phyloP scores from a whole-genome alignment of 2,797 vertebrate species.

The Molothrus aeneus region DNA sequence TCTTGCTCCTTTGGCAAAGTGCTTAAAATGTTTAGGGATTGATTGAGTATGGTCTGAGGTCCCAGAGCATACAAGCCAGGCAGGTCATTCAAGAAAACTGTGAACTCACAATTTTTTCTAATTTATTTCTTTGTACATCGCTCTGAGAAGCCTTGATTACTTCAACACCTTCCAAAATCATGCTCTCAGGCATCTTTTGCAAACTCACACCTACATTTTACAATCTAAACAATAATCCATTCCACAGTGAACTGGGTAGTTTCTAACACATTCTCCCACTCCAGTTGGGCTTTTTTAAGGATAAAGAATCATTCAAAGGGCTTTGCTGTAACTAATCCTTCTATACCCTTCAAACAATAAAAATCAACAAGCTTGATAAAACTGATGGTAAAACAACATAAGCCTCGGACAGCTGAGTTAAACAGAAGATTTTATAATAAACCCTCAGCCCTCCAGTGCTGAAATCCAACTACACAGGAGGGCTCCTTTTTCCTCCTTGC shows the following conservation, averaged over 20 bases:
- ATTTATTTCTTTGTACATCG: slow-evolving; percentile 50
- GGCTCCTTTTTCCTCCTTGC: not conserved
- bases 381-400: not conserved
- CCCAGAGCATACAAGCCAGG: not conserved
- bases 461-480: slow-evolving; percentile 39
- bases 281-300: slow-evolving; percentile 25
- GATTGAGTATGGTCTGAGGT: not conserved
- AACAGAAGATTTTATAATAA: slow-evolving; percentile 48
- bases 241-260: not conserved
- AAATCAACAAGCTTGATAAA: slow-evolving; percentile 45
- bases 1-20: not conserved
- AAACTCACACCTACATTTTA: slow-evolving; percentile 54
- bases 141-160: slow-evolving; percentile 38
- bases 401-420: slow-evolving; percentile 36
- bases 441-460: not conserved
- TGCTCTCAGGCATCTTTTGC: not conserved
- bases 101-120: slow-evolving; percentile 6
- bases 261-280: slow-evolving; percentile 50
- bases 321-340: slow-evolving; percentile 48
- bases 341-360: slow-evolving; percentile 32
- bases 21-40: not conserved
- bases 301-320: slow-evolving; percentile 39
- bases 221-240: slow-evolving; percentile 33
- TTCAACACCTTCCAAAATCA: slow-evolving; percentile 53
- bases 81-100: not conserved